Evolutionary conservation across 2,888 invertebrate genomes (phyloP).

Genomic region (Tachystola acroxantha): DNA sequence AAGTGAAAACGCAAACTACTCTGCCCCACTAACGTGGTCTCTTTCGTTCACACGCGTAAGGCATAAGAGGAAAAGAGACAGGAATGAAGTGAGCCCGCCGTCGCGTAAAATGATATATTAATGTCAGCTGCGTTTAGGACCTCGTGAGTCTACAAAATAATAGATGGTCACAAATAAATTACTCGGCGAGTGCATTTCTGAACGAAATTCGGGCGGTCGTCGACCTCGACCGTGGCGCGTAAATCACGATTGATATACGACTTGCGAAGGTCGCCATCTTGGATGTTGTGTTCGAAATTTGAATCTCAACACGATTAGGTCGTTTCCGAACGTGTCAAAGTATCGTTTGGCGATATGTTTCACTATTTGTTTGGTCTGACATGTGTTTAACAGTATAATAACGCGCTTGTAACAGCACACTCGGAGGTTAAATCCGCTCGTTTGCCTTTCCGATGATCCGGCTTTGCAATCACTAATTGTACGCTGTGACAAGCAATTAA

Average conservation of each 20-base stretch:
- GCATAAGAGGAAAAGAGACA: slow-evolving; percentile 35
- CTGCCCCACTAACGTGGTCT: slow-evolving; percentile 46
- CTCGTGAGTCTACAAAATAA: slow-evolving; percentile 77
- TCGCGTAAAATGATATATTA: slow-evolving; percentile 77
- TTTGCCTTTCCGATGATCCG: too few relatives aligned
- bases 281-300: slow-evolving; percentile 68
- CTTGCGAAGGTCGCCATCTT: slow-evolving; percentile 76
- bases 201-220: slow-evolving; percentile 75
- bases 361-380: slow-evolving; percentile 5
- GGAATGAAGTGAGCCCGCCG: slow-evolving; percentile 42
- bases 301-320: slow-evolving; percentile 63
- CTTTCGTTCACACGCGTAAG: slow-evolving; percentile 26
- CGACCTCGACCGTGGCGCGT: slow-evolving; percentile 72
- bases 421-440: neutral
- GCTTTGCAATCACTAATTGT: slow-evolving; percentile 4
- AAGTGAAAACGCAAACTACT: slow-evolving; percentile 75
- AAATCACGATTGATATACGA: slow-evolving; percentile 74
- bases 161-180: slow-evolving; percentile 78
- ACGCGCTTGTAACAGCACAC: neutral
- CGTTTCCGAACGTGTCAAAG: slow-evolving; percentile 45
- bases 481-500: slow-evolving; percentile 9
- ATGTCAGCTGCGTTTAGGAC: slow-evolving; percentile 78
- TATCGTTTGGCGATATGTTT: slow-evolving; percentile 26
- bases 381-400: slow-evolving; percentile 18
- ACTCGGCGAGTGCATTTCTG: slow-evolving; percentile 73